phyloP scores from a whole-genome alignment of 1,140 invertebrate species.

The Meloidogyne chitwoodi region DNA sequence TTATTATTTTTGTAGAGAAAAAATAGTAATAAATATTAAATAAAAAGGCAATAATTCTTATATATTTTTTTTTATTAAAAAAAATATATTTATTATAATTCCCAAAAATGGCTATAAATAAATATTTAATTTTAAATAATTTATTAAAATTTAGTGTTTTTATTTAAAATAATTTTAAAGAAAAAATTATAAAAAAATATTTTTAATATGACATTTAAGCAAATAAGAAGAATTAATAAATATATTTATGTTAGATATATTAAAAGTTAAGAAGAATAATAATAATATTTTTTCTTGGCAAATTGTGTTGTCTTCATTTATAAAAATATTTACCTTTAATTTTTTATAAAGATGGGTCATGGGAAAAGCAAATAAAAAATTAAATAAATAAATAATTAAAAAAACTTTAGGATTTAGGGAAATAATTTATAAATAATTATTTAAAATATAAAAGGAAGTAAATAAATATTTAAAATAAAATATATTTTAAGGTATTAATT shows the following conservation, averaged over 20 bases:
- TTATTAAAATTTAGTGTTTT: too few relatives aligned
- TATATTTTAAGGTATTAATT: constrained; percentile 2
- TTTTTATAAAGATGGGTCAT: constrained; percentile 8
- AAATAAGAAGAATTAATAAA: too few relatives aligned
- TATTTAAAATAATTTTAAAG: too few relatives aligned
- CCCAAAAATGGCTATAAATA: too few relatives aligned
- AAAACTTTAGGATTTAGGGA: neutral
- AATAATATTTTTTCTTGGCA: too few relatives aligned
- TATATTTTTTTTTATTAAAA: neutral
- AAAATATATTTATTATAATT: neutral
- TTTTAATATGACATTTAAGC: too few relatives aligned
- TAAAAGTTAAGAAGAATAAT: constrained; percentile 13
- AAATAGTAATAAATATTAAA: neutral
- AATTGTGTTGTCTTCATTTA: neutral
- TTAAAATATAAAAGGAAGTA: neutral
- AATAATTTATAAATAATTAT: constrained; percentile 3
- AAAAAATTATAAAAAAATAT: too few relatives aligned
- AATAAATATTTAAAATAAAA: neutral
- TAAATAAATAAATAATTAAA: neutral
- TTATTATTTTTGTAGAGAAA: neutral
- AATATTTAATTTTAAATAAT: too few relatives aligned
- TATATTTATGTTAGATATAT: too few relatives aligned
- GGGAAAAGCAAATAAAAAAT: constrained; percentile 18
- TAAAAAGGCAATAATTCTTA: neutral
- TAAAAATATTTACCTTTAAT: neutral